Evolutionary conservation across 2,113 vertebrate genomes (phyloP).

Genomic region (Centrocercus urophasianus): DNA sequence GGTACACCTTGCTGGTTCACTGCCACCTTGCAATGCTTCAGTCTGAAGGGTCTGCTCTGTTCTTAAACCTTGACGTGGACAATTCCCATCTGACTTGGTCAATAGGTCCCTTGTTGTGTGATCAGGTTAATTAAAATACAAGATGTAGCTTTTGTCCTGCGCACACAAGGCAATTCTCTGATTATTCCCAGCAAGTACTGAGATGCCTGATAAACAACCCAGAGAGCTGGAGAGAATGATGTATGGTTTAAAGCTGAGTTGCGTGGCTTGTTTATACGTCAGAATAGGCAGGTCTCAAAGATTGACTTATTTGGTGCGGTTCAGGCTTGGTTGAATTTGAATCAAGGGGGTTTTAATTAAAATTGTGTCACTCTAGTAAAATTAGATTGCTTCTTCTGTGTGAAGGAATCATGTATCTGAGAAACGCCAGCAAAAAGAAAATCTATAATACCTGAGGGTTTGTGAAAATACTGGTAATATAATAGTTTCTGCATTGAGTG

Average conservation of each 20-base stretch:
- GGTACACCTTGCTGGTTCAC: not conserved
- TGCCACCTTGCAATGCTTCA: not conserved
- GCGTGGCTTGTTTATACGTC: not conserved
- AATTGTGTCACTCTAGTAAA: not conserved
- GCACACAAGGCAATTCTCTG: not conserved
- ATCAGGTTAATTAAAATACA: not conserved
- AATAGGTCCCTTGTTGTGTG: not conserved
- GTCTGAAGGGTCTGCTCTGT: not conserved
- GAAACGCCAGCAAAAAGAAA: not conserved
- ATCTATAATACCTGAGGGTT: not conserved
- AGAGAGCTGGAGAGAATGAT: not conserved
- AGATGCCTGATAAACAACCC: not conserved
- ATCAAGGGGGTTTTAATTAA: not conserved
- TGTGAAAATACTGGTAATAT: not conserved
- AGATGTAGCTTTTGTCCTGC: not conserved
- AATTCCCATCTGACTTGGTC: accelerated
- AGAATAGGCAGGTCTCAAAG: not conserved
- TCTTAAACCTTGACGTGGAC: not conserved
- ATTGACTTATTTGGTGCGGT: not conserved
- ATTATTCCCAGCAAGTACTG: not conserved
- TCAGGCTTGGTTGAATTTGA: not conserved
- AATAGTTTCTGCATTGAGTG: not conserved
- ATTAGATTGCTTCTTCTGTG: not conserved
- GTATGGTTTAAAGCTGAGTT: not conserved
- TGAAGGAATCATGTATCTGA: not conserved